These are phyloP conservation scores for Hyla sarda DNA, from an alignment of 2,113 vertebrate genomes.

Conservation along the genomic window DNA sequence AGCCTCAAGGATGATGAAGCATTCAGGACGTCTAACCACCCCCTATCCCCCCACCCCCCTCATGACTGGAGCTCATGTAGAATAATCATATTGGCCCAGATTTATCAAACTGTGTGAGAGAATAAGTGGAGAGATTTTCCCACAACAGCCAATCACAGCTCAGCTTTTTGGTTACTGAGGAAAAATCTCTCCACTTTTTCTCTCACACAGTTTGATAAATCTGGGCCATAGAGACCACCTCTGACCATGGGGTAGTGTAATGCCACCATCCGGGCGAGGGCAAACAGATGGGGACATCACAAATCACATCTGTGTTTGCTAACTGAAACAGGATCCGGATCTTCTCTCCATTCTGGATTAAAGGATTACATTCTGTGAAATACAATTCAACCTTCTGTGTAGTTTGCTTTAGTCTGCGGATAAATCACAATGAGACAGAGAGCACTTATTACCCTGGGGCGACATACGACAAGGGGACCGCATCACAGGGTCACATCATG, in stretches of 20 bases:
- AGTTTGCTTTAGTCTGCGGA: not conserved
- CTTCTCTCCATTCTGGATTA: not conserved
- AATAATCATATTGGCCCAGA: not conserved
- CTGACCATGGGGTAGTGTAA: not conserved
- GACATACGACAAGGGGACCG: not conserved
- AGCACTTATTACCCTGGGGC: not conserved
- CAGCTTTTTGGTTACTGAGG: too few species aligned
- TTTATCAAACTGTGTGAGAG: not conserved
- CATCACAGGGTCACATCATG: not conserved
- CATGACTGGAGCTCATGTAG: not conserved
- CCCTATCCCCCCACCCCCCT: too few species aligned
- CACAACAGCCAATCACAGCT: too few species aligned
- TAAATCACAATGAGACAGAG: not conserved
- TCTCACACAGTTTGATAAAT: too few species aligned
- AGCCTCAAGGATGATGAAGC: too few species aligned
- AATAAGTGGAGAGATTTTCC: too few species aligned
- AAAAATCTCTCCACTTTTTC: too few species aligned
- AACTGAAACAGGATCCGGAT: not conserved
- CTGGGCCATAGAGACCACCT: too few species aligned
- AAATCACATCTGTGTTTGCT: slow-evolving; percentile 4
- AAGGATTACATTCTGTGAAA: slow-evolving; percentile 14
- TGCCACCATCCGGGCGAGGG: not conserved
- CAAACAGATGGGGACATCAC: not conserved
- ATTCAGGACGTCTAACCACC: too few species aligned
- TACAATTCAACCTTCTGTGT: not conserved